phyloP scores from a whole-genome alignment of 2,113 vertebrate genomes.

The Gasterosteus nipponicus region DNA sequence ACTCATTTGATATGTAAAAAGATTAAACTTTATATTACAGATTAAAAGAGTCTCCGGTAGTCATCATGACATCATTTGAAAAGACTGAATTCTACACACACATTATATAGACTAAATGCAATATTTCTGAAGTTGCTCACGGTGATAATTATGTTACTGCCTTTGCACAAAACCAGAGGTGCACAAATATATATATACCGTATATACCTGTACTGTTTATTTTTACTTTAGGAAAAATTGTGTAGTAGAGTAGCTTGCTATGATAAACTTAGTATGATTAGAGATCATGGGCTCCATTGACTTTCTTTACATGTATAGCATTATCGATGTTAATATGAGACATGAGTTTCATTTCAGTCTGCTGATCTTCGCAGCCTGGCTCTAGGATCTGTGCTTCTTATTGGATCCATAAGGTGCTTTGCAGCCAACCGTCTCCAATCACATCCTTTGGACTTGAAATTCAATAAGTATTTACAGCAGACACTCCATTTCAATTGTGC shows the following conservation, averaged over 20 bases:
- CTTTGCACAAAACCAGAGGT: neutral
- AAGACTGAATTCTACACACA: slow-evolving; percentile 5
- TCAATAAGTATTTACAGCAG: slow-evolving; percentile 36
- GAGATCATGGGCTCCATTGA: neutral
- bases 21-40: neutral
- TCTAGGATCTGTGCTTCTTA: neutral
- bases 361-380: slow-evolving; percentile 1
- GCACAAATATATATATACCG: too few species aligned
- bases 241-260: neutral
- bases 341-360: neutral
- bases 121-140: neutral
- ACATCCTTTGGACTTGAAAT: slow-evolving; percentile 32
- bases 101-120: neutral
- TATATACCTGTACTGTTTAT: too few species aligned
- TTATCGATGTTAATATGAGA: neutral
- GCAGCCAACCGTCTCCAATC: slow-evolving; percentile 1
- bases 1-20: neutral
- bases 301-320: neutral
- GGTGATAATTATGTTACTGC: slow-evolving; percentile 10
- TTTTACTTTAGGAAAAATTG: too few species aligned
- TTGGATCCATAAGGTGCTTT: neutral
- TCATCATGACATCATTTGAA: slow-evolving; percentile 5
- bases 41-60: neutral
- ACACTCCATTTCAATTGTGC: slow-evolving; percentile 31
- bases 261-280: neutral